Base-by-base conservation (phyloP, 2,797 vertebrate species). In the Anguilla anguilla region DNA sequence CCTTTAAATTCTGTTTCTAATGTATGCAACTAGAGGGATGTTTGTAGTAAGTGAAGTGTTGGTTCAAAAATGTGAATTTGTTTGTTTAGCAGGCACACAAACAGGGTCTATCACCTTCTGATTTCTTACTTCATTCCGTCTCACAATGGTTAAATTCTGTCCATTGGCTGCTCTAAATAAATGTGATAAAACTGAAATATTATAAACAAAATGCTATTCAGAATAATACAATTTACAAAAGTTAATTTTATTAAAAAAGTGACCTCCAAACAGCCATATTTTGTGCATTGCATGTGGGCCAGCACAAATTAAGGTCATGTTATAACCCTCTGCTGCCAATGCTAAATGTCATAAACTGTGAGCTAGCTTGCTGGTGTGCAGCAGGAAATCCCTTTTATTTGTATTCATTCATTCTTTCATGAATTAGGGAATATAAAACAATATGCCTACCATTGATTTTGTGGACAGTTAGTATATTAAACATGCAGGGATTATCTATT, bases 401-500 rank as follows among this genome's bases (percentile, higher is more conserved):
- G 43, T 46, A 46, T 46, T 46, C 5, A 46, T 46, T 46, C 43
- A 46, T 25, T n/a, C 0, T 28, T 69, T 69, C 25, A n/a, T 28
- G n/a, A n/a, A 10, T 72, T 72, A 72, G 9, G 9, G 11, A 72
- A 35, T 31, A 35, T 72, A 13, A 72, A 25, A 13, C 69, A 35
- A 11, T 72, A n/a, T 31, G 9, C 28, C 69, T 31, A 72, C 11
- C 69, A 72, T 7, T 72, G 84, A 85, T 61, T 85, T 86, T 77
- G 82, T 72, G 51, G 10, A 57, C 39, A 43, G 83, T 31, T 79
- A 49, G 53, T 64, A 15, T 39, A 69, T 72, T 90, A 90, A 9
- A 90, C 90, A 67, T 91, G 91, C 92, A 91, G 90, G 91, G 91
- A 93, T 83, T 93, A 92, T 74, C 43, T 86, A 89, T 86, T 86